These are phyloP conservation scores for Triplophysa siluroides DNA, from an alignment of 2,113 vertebrate species.

Conservation along the genomic window DNA sequence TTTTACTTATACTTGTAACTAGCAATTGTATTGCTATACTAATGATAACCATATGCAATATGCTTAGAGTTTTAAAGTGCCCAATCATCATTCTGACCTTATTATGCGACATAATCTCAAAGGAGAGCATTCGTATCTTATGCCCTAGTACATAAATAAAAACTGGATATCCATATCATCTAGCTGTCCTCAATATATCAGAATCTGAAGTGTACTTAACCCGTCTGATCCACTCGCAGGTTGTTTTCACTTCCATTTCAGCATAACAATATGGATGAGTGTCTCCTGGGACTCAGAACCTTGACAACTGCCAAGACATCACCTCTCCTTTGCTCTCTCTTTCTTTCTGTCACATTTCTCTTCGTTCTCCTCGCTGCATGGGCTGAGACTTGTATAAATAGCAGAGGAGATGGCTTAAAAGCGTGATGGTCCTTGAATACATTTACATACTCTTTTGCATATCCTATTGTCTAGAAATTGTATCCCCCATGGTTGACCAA, in stretches of 20 bases:
- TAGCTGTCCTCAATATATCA: slow-evolving; percentile 3
- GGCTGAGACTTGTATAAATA: slow-evolving; percentile 48
- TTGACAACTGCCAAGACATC: slow-evolving; percentile 47
- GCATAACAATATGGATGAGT: slow-evolving; percentile 46
- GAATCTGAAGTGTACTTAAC: slow-evolving; percentile 25
- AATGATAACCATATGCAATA: too few relatives aligned
- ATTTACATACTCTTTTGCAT: slow-evolving; percentile 46
- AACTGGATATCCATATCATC: neutral
- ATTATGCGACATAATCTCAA: too few relatives aligned
- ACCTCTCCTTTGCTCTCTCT: slow-evolving; percentile 30
- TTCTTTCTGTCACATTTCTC: slow-evolving; percentile 20
- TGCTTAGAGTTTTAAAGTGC: too few relatives aligned
- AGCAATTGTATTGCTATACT: too few relatives aligned
- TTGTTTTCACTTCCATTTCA: slow-evolving; percentile 46
- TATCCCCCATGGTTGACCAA: neutral
- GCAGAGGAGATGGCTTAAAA: slow-evolving; percentile 39
- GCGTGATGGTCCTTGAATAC: slow-evolving; percentile 52
- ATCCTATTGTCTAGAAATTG: slow-evolving; percentile 31
- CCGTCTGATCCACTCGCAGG: slow-evolving; percentile 12
- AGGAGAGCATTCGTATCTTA: too few relatives aligned
- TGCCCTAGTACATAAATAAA: neutral
- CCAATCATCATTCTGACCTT: too few relatives aligned
- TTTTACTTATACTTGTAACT: too few relatives aligned
- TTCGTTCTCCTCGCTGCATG: neutral
- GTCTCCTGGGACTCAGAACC: slow-evolving; percentile 31